Base-by-base conservation (phyloP, 2,797 vertebrate species). In the Arctocebus calabarensis region DNA sequence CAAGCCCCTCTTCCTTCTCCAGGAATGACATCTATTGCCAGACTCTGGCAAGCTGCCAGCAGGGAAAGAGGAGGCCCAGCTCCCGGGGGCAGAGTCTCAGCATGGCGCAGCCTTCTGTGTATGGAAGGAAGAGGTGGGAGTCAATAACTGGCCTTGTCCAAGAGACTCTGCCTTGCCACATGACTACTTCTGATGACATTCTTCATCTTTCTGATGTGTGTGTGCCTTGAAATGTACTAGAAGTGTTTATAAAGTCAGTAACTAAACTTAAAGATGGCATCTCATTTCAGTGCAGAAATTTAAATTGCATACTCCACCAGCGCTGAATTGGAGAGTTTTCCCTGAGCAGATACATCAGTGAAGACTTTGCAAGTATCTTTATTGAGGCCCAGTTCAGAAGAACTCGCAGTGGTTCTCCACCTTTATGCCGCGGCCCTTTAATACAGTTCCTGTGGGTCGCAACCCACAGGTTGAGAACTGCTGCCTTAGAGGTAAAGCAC, bases 41-140 rank as follows among this genome's bases (percentile, higher is more conserved):
- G 64, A 55, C 6, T 32, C 74, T 9, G 22, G 29, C 14, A 3
- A 4, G 27, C 59, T 9, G 23, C 59, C 23, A 11, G 23, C 23
- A 25, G 59, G 23, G 59, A 25, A 61, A 59, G 59, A 23, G 59
- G 59, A 3, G 11, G 3, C 23, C 20, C 66, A 10, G 14, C 27
- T 34, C 3, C 23, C 34, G 1, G 61, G 34, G 20, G 2, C 34
- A 12, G 13, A 8, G 40, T 11, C 27, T 4, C 48, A 78, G 57
- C 11, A 7, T 17, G 66, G 17, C 5, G 27, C 4, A 19, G 12
- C 48, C 27, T 48, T 5, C 11, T 2, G 3, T 1, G 23, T 23
- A 9, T 7, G 29, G 13, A 43, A 37, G 62, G 34, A 70, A 11
- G 7, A 32, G 29, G 37, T 12, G 27, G 43, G 81, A n/a, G 23